Conservation (phyloP, 2,113 vertebrate genomes). For the Charina bottae region DNA sequence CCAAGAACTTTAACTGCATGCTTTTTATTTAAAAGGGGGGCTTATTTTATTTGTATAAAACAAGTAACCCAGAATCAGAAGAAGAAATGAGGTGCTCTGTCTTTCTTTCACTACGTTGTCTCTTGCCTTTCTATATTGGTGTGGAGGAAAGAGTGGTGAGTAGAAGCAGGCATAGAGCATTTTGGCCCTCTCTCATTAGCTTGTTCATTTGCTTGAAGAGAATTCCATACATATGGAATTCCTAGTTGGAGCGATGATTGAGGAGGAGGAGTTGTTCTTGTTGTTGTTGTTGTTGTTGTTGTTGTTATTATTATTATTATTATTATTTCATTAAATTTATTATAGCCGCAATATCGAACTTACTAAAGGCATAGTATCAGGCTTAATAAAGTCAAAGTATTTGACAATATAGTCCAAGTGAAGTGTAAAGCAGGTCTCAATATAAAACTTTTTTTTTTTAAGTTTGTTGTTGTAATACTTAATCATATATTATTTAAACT, state of each 20-base stretch:
- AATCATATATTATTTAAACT: neutral
- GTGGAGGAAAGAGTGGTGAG: neutral
- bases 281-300: neutral
- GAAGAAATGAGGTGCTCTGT: too few species aligned
- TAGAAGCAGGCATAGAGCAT: neutral
- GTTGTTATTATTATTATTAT: neutral
- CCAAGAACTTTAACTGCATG: neutral
- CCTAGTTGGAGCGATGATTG: neutral
- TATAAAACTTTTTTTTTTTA: neutral
- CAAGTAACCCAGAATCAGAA: neutral
- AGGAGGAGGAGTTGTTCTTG: neutral
- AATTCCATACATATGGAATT: neutral
- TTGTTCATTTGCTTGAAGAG: neutral
- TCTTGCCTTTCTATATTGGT: neutral
- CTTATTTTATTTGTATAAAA: neutral
- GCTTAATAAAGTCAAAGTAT: neutral
- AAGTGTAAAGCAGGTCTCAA: neutral
- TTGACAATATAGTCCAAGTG: neutral
- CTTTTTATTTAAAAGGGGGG: neutral
- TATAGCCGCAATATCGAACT: too few species aligned
- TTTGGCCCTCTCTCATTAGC: neutral
- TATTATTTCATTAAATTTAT: too few species aligned
- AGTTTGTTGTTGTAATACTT: neutral
- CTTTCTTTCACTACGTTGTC: neutral
- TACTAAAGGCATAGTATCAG: neutral